Evolutionary conservation across 2,113 vertebrate genomes (phyloP).

Genomic region (Heterotilapia buettikoferi): DNA sequence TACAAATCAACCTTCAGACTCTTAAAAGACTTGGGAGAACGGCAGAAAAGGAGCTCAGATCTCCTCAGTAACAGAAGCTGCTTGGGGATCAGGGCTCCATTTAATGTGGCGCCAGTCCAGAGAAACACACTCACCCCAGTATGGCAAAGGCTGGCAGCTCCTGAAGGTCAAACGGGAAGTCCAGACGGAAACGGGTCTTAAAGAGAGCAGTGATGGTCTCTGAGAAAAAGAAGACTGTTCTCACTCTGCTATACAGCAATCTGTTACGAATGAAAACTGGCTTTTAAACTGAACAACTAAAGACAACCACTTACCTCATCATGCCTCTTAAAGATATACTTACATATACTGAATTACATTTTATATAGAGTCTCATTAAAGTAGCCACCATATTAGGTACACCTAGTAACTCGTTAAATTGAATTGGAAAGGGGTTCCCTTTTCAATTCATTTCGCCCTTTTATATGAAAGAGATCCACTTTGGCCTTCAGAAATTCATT

Average conservation of each 20-base stretch:
- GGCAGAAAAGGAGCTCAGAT: background rate
- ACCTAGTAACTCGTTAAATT: background rate
- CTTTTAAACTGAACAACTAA: background rate
- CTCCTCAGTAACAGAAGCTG: background rate
- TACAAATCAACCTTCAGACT: slow-evolving; percentile 8
- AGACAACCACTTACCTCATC: background rate
- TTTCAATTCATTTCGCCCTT: background rate
- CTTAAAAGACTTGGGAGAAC: background rate
- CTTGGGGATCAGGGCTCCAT: background rate
- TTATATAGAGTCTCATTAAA: background rate
- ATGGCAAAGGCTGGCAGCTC: slow-evolving; percentile 95
- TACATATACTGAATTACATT: background rate
- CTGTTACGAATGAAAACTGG: background rate
- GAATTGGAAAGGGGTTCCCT: background rate
- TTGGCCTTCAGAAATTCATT: background rate
- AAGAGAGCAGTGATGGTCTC: slow-evolving; percentile 98
- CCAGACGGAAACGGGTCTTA: slow-evolving; percentile 97
- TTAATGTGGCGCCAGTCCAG: background rate
- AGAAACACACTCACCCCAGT: slow-evolving; percentile 81
- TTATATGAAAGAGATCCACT: background rate
- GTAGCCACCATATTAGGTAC: background rate
- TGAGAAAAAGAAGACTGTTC: slow-evolving; percentile 50
- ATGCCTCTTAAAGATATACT: background rate
- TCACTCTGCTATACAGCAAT: background rate
- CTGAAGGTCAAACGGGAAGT: slow-evolving; percentile 98